Evolutionary conservation across 1,140 invertebrate genomes (phyloP).

Genomic region (Lanistes nyassanus): DNA sequence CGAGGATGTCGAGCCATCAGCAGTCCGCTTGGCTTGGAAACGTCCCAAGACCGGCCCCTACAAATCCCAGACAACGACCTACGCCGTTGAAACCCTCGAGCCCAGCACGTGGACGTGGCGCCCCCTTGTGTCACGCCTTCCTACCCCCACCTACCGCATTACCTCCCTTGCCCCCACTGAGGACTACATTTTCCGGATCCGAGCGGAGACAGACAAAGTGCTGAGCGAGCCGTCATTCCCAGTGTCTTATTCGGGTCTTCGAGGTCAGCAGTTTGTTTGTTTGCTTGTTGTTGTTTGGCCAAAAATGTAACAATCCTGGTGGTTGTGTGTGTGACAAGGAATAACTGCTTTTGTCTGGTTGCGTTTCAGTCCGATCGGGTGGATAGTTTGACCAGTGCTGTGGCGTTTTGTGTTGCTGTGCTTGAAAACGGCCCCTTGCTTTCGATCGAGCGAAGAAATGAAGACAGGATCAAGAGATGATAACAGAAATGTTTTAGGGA

Average conservation of each 20-base stretch:
- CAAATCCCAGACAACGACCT: constrained; percentile 43
- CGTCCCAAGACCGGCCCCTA: constrained; percentile 30
- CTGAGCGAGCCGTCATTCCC: constrained; percentile 81
- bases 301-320: no score
- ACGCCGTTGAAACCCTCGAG: constrained; percentile 52
- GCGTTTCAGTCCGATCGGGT: no score
- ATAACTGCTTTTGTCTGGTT: no score
- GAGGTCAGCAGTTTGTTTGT: constrained; percentile 45
- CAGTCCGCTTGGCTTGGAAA: constrained; percentile 50
- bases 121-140: constrained; percentile 43
- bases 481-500: no score
- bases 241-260: constrained; percentile 44
- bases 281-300: no score
- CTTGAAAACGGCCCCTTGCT: no score
- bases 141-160: constrained; percentile 51
- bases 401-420: no score
- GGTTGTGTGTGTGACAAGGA: no score
- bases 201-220: constrained; percentile 95
- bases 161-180: constrained; percentile 57
- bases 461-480: no score
- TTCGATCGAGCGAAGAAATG: no score
- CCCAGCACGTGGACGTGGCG: constrained; percentile 48
- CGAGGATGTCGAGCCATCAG: constrained; percentile 48
- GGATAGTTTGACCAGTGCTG: no score
- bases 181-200: constrained; percentile 95